A percentile compares a stretch with the other conserved stretches of the same genome.
These are phyloP conservation scores for Drosophila lutescens DNA, from an alignment of 2,888 invertebrate species.

Conservation along the genomic window DNA sequence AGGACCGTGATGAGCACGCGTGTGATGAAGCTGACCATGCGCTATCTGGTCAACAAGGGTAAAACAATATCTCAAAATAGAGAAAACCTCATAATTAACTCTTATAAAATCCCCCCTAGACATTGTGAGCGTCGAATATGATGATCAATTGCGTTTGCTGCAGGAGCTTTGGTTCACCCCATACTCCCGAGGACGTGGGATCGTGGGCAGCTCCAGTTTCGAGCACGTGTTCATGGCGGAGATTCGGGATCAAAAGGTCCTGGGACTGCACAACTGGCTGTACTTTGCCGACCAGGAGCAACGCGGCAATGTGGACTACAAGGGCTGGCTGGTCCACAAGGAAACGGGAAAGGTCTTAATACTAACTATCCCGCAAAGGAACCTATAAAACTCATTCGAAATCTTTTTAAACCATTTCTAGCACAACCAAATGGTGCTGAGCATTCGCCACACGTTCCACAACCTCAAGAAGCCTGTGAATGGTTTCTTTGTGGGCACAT, in stretches of 20 bases:
- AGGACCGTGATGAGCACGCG: conserved; percentile 72
- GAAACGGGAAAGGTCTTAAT: conserved; percentile 69
- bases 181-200: conserved; percentile 72
- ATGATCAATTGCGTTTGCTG: conserved; percentile 71
- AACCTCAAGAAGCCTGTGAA: conserved; percentile 65
- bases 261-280: conserved; percentile 81
- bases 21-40: conserved; percentile 77
- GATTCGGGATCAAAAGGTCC: conserved; percentile 65
- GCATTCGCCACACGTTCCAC: conserved; percentile 67
- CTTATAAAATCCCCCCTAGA: conserved; percentile 43
- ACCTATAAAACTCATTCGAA: too few relatives aligned
- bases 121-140: conserved; percentile 61
- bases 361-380: too few relatives aligned
- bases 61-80: too few relatives aligned
- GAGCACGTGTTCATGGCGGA: conserved; percentile 81
- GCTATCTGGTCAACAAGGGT: conserved; percentile 64
- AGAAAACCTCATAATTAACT: background rate
- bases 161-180: conserved; percentile 79
- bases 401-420: conserved; percentile 20
- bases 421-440: conserved; percentile 60
- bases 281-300: conserved; percentile 80
- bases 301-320: conserved; percentile 77
- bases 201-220: conserved; percentile 80
- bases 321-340: conserved; percentile 67
- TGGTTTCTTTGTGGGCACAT: conserved; percentile 74